Evolutionary conservation across 2,797 vertebrate genomes (phyloP), one percentile per base, ranked within the genome.

Genomic region (Cyprinodon diabolis): DNA sequence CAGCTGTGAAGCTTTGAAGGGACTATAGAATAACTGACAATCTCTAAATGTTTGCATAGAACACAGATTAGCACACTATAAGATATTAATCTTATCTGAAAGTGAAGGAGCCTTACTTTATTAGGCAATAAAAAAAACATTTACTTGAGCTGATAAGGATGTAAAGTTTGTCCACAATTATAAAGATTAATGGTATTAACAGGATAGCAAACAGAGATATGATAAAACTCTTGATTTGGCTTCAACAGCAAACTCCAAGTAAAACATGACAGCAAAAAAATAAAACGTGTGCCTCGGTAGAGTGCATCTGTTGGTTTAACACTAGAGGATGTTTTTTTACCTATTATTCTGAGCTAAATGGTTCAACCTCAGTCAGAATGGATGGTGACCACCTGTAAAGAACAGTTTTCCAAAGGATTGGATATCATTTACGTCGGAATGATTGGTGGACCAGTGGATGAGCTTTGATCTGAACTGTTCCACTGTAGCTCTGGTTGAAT

Each of bases 1-100:
- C 76, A 86, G 90, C 71, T 66, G 51, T 4, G 2, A 0, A 2
- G 57, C 51, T 21, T 77, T 57, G 68, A 74, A 54, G 48, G 69
- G 62, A 86, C 47, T 69, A 47, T 37, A 49, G 68, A 69, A 71
- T 73, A 47, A 55, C 58, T 8, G 63, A 69, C 66, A 58, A 77
- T 82, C 74, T 76, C 66, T 76, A 57, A 30, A 14, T 70, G 77
- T 43, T 66, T 58, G 56, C 37, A 52, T 68, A 70, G 69, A 74
- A 76, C n/a, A 71, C 30, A 71, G 71, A 80, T 83, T 15, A 77
- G 77, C 66, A 0, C 30, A 78, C 81, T 82, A 86, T 80, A 78
- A 86, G 81, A 81, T 84, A 75, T 80, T 37, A n/a, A 25, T 66
- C 35, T 75, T 51, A 73, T 83, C 67, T 75, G 13, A 78, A 70